phyloP scores from a whole-genome alignment of 2,113 vertebrate genomes.

The Caretta caretta region DNA sequence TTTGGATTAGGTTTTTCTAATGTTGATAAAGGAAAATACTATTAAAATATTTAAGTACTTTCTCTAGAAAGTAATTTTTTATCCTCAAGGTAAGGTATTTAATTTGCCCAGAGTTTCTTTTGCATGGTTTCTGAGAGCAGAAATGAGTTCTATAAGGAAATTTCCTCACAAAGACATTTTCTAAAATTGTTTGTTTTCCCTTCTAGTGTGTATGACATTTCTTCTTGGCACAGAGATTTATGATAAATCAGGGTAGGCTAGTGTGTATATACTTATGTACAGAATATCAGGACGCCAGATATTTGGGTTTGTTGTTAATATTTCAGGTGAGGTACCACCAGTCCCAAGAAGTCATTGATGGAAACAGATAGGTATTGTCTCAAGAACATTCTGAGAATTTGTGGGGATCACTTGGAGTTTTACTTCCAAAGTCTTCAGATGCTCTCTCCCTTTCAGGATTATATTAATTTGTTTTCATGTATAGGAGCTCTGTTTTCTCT shows the following conservation, averaged over 20 bases:
- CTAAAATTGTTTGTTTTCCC: background rate
- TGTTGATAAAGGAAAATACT: background rate
- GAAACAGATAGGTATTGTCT: background rate
- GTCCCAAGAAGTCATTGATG: background rate
- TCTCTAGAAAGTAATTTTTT: background rate
- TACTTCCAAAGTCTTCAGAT: background rate
- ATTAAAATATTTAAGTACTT: background rate
- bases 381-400: background rate
- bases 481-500: background rate
- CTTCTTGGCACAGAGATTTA: background rate
- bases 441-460: background rate
- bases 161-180: background rate
- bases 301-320: background rate
- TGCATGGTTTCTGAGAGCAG: background rate
- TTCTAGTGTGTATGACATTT: fast-evolving
- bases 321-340: background rate
- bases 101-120: background rate
- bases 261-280: background rate
- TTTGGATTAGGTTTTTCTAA: background rate
- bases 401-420: background rate
- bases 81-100: background rate
- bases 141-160: background rate
- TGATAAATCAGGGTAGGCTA: background rate
- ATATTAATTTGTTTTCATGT: no score
- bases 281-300: background rate